Evolutionary conservation across 2,888 invertebrate genomes (phyloP).

Genomic region (Kuschelorhynchus macadamiae): DNA sequence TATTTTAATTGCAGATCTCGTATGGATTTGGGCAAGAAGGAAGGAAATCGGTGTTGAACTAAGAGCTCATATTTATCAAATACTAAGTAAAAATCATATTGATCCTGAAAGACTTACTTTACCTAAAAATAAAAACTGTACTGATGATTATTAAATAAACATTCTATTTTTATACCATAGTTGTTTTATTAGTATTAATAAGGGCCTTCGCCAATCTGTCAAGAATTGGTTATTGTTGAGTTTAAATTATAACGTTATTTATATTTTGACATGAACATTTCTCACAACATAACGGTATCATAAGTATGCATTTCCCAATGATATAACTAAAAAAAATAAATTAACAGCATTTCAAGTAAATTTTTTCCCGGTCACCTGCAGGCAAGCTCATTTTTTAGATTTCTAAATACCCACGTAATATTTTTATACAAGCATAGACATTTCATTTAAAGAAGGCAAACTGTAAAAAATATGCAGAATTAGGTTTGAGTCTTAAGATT

Average conservation of each 20-base stretch:
- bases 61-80: constrained; percentile 77
- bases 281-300: no score
- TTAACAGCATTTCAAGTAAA: no score
- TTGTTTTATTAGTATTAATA: background rate
- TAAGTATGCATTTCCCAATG: no score
- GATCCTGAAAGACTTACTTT: constrained; percentile 81
- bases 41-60: constrained; percentile 77
- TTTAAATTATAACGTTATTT: background rate
- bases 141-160: constrained; percentile 48
- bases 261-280: background rate
- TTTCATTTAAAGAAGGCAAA: no score
- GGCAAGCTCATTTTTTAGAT: no score
- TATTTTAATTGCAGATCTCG: no score
- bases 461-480: no score
- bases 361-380: no score
- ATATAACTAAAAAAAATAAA: no score
- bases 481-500: no score
- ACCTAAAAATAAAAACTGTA: constrained; percentile 79
- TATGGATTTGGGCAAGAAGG: constrained; percentile 80
- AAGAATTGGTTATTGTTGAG: background rate
- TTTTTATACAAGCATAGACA: no score
- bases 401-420: no score
- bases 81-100: constrained; percentile 73
- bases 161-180: background rate
- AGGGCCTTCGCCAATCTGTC: constrained; percentile 9